Evolutionary conservation across 2,888 invertebrate species (phyloP), one percentile per base, ranked within the genome.

Genomic region (Syritta pipiens): DNA sequence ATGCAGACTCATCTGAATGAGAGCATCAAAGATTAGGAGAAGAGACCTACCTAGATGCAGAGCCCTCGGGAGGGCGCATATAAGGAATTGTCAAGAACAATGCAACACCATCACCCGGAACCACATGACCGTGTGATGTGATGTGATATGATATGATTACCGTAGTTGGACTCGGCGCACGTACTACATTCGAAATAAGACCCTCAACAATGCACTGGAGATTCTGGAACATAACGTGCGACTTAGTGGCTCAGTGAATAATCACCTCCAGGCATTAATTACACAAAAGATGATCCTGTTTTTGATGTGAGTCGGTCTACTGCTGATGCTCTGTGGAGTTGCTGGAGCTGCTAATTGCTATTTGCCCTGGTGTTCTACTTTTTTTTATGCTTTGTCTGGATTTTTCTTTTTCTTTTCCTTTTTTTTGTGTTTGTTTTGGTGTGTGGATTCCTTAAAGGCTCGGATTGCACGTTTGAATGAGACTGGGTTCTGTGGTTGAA

Each of bases 31-130:
- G 40, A 67, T 53, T 72, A 60, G 62, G 67, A 53, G 49, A 51
- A 62, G 71, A 35, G 55, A 69, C 46, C 49, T 32, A 60, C 12
- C 24, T n/a, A n/a, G n/a, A n/a, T n/a, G n/a, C n/a, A n/a, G n/a
- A n/a, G 53, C 65, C 63, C 46, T 60, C 20, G 53, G 72, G 65
- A 59, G 53, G 44, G 49, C 20, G 32, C 37, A 20, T 40, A 37
- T 55, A 37, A 24, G 53, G 37, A 74, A 57, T 62, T 67, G 72
- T 62, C 72, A 74, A 79, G 74, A 74, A 74, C 79, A 67, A 68
- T 79, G 74, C 53, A 74, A 67, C 59, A 71, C 51, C 71, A 65
- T 77, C 71, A 72, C 40, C 65, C 60, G 74, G 67, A 77, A 77
- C 71, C 48, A 60, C 55, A 37, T 57, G 72, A 20, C 57, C 67